These are phyloP conservation scores for Sinohyriopsis cumingii DNA, from an alignment of 2,888 invertebrate genomes.

Conservation along the genomic window DNA sequence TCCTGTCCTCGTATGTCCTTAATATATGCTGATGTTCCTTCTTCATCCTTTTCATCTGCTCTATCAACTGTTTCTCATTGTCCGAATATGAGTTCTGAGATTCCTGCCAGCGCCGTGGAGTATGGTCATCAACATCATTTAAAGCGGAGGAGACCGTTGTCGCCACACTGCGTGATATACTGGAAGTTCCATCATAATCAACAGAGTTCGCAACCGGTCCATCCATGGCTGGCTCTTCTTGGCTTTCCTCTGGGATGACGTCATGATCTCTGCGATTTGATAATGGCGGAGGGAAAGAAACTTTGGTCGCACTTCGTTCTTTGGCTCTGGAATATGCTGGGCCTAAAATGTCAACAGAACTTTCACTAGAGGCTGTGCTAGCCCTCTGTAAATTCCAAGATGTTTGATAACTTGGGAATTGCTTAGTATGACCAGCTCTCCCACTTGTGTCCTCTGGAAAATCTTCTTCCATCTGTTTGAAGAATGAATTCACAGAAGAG, in stretches of 20 bases:
- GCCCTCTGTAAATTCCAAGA: constrained; percentile 45
- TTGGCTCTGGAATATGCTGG: constrained; percentile 42
- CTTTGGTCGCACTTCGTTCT: constrained; percentile 32
- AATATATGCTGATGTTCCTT: constrained; percentile 63
- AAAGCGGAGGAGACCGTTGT: constrained; percentile 15
- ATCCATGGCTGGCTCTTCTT: constrained; percentile 42
- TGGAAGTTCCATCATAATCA: constrained; percentile 37
- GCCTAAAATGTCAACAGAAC: constrained; percentile 45
- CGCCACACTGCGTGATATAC: constrained; percentile 30
- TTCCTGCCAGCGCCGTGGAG: constrained; percentile 43
- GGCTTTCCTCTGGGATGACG: constrained; percentile 46
- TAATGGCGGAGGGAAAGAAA: constrained; percentile 20
- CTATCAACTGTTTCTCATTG: constrained; percentile 68
- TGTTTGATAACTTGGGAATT: constrained; percentile 27
- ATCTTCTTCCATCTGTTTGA: constrained; percentile 45
- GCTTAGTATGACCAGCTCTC: constrained; percentile 1
- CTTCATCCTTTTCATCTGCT: constrained; percentile 68
- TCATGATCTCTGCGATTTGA: constrained; percentile 45
- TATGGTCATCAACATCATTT: constrained; percentile 15
- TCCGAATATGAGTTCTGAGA: constrained; percentile 64
- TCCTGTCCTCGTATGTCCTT: constrained; percentile 63
- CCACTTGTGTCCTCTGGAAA: constrained; percentile 26
- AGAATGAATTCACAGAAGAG: constrained; percentile 40
- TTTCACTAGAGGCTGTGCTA: constrained; percentile 54
- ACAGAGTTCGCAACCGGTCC: constrained; percentile 33